Evolutionary conservation across 1,140 invertebrate genomes (phyloP).

Genomic region (Portunus trituberculatus): DNA sequence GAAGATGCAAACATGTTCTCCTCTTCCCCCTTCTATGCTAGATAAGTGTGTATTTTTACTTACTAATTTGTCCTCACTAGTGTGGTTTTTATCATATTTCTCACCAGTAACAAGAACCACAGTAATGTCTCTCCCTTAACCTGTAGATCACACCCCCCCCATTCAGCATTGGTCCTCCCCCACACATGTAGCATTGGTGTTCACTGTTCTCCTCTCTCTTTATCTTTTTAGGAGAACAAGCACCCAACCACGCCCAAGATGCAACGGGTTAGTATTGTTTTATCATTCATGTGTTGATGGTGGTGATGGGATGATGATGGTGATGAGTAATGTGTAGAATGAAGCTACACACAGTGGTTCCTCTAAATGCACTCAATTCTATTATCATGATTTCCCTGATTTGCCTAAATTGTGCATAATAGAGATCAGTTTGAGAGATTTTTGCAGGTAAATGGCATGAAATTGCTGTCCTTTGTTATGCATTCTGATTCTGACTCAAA

Average conservation of each 20-base stretch:
- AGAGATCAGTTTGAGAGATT: too few relatives aligned
- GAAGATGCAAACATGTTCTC: background rate
- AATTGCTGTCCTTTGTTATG: too few relatives aligned
- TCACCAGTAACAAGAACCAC: background rate
- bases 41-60: background rate
- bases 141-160: constrained; percentile 35
- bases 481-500: too few relatives aligned
- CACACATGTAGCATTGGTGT: constrained; percentile 54
- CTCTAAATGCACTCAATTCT: background rate
- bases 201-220: constrained; percentile 57
- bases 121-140: background rate
- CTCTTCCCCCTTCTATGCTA: background rate
- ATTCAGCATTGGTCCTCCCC: constrained; percentile 11
- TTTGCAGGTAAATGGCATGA: too few relatives aligned
- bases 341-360: background rate
- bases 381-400: background rate
- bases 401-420: too few relatives aligned
- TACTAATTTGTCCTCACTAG: background rate
- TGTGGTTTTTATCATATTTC: background rate
- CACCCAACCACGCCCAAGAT: constrained; percentile 63
- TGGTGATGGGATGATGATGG: background rate
- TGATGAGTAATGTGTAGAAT: too few relatives aligned
- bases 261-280: constrained; percentile 60
- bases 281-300: background rate
- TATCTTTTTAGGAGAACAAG: constrained; percentile 74